These are phyloP conservation scores for Sebastes umbrosus DNA, from an alignment of 2,797 vertebrate genomes.

Conservation along the genomic window DNA sequence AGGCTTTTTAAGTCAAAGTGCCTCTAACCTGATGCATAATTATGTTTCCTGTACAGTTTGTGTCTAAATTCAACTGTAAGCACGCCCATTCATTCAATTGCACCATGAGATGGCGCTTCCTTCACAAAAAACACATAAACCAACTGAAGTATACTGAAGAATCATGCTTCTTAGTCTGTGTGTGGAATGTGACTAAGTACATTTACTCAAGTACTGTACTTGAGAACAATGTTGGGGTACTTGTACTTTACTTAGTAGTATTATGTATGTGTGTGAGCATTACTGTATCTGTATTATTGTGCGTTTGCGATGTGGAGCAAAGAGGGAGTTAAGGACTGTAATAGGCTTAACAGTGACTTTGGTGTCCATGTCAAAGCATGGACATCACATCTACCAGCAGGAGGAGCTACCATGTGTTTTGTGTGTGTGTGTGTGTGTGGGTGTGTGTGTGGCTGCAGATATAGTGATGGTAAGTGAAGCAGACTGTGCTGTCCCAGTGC, in stretches of 20 bases:
- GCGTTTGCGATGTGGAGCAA: neutral
- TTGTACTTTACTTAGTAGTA: neutral
- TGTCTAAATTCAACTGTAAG: too few species aligned
- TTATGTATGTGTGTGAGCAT: neutral
- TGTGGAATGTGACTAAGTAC: too few species aligned
- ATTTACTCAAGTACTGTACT: too few species aligned
- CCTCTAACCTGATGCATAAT: neutral
- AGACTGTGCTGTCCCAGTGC: constrained; percentile 45
- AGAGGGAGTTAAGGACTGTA: constrained; percentile 24
- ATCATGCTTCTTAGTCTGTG: too few species aligned
- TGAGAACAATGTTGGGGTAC: neutral
- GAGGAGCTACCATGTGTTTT: neutral
- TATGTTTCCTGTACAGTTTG: neutral
- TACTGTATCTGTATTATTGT: neutral
- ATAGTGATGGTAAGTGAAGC: constrained; percentile 37
- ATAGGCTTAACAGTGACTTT: constrained; percentile 45
- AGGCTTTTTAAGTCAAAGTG: neutral
- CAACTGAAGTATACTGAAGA: too few species aligned
- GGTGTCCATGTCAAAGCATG: constrained; percentile 6
- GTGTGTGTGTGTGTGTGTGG: neutral
- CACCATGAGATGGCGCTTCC: too few species aligned
- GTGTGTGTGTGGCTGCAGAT: neutral
- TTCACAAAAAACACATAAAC: too few species aligned
- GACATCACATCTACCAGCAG: neutral
- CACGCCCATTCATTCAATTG: too few species aligned